Conservation (phyloP, 2,888 invertebrate genomes). For the Andrena bicolor region DNA sequence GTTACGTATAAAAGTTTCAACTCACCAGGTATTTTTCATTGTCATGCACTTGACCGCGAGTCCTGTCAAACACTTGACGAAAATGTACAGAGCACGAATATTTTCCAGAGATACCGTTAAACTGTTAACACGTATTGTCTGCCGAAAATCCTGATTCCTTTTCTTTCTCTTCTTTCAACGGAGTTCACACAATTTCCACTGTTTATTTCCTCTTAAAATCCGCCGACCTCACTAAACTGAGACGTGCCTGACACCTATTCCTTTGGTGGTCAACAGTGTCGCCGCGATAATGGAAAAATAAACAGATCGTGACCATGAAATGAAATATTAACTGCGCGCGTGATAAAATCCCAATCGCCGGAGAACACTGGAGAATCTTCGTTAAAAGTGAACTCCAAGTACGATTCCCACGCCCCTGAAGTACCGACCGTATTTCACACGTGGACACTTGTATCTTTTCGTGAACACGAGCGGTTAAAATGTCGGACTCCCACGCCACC, state of each 20-base stretch:
- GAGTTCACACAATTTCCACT: conserved; percentile 14
- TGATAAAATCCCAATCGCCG: conserved; percentile 14
- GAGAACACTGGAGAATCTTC: conserved; percentile 24
- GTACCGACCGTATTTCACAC: conserved; percentile 68
- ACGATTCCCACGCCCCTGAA: conserved; percentile 46
- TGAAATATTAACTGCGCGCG: conserved; percentile 46
- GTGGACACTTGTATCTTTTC: conserved; percentile 74
- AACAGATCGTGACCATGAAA: conserved; percentile 71
- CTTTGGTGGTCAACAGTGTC: conserved; percentile 55
- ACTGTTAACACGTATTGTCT: conserved; percentile 52
- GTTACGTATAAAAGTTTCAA: conserved; percentile 35
- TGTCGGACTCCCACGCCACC: conserved; percentile 68
- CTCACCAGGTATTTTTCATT: conserved; percentile 59
- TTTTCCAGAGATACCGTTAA: conserved; percentile 31
- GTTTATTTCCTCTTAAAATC: conserved; percentile 10
- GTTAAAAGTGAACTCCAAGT: conserved; percentile 22
- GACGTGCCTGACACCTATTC: conserved; percentile 49
- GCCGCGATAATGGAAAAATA: conserved; percentile 45
- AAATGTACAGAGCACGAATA: conserved; percentile 27
- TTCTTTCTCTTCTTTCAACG: background rate
- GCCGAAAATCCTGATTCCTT: conserved; percentile 16
- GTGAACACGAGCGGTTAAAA: conserved; percentile 63
- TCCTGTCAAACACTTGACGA: conserved; percentile 45
- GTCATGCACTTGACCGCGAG: conserved; percentile 22
- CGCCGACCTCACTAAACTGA: background rate